phyloP scores from a whole-genome alignment of 2,797 vertebrate genomes.

The Chloroceryle amazona region DNA sequence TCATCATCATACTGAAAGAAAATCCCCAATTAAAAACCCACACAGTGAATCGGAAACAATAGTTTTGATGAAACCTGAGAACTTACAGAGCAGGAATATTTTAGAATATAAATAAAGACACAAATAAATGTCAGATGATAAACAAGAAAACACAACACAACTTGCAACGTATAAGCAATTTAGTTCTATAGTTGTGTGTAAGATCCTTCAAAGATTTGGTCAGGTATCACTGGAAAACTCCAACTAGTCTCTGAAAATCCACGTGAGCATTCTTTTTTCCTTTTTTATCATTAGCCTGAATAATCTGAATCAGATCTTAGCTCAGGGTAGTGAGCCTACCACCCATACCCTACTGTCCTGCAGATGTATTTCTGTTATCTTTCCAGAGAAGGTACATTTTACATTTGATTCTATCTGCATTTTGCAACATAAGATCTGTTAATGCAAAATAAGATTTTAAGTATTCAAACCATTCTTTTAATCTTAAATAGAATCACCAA shows the following conservation, averaged over 20 bases:
- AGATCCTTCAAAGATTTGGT: neutral
- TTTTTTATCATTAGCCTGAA: neutral
- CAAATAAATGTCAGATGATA: neutral
- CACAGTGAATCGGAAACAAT: neutral
- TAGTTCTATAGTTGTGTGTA: neutral
- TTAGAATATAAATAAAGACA: neutral
- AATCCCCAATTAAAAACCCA: neutral
- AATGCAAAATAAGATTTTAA: neutral
- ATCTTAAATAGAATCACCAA: neutral
- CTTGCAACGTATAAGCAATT: neutral
- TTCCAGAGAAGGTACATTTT: too few relatives aligned
- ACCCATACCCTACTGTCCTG: neutral
- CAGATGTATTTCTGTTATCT: too few relatives aligned
- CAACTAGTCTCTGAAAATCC: neutral
- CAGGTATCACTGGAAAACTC: neutral
- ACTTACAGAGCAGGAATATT: neutral
- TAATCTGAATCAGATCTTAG: neutral
- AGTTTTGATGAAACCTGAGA: neutral
- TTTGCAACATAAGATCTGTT: neutral
- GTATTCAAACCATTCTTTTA: neutral
- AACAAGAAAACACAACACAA: neutral
- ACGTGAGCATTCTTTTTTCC: neutral
- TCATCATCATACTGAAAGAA: slow-evolving; percentile 63
- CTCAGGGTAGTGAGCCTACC: neutral
- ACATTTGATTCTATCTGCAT: neutral